Evolutionary conservation across 2,888 invertebrate genomes (phyloP), one percentile per base, ranked within the genome.

Genomic region (Mactromeris polynyma): DNA sequence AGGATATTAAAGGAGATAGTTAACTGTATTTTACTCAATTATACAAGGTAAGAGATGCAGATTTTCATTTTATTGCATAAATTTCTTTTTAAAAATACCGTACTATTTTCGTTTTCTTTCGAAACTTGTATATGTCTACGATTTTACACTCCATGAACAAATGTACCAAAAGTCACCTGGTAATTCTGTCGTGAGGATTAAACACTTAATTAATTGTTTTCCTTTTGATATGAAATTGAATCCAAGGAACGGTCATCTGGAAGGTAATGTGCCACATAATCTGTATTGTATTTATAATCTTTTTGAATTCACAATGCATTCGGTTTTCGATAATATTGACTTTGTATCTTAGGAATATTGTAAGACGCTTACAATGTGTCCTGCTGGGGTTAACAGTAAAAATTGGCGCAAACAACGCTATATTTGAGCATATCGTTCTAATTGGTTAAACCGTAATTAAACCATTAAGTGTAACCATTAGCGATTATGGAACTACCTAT

Each of bases 281-380:
- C 58, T 64, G 46, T 46, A 64, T 64, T n/a, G 58, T 11, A 3
- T 26, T 26, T n/a, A 9, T 64, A 64, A 64, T 9, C 58, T 64
- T 9, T n/a, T 64, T 6, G 9, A n/a, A n/a, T 26, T 26, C 9
- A 46, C 14, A 46, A 26, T n/a, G 11, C n/a, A 7, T 64, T 64
- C 58, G 17, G 46, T 64, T 64, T 64, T 26, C n/a, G 26, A 58
- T n/a, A 64, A 64, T 64, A 64, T 64, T 64, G 58, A 64, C 58
- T 64, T 26, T 64, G 26, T 4, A 21, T 26, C 58, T 64, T 64
- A 64, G 14, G 1, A 26, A n/a, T 26, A 11, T 64, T 4, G n/a
- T 64, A 64, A 26, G 26, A 64, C n/a, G 58, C n/a, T 54, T 54
- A 54, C 1, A 54, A n/a, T 6, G 21, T 64, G n/a, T 64, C 58